phyloP scores from a whole-genome alignment of 2,888 invertebrate species.

The Pristionchus exspectatus region DNA sequence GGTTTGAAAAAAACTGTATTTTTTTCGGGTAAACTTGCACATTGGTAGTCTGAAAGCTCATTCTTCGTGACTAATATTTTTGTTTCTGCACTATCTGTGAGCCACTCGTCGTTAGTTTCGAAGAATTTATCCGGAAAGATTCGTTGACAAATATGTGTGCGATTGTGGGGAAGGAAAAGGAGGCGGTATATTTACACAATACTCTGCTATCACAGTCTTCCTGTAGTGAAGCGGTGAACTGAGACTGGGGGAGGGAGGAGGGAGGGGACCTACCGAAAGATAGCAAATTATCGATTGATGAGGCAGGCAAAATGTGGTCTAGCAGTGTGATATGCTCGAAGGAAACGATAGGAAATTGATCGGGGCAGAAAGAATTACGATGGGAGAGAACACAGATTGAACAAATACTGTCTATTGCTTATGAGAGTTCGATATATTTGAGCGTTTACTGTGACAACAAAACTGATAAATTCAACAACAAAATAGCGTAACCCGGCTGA shows the following conservation, averaged over 20 bases:
- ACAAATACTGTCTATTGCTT: background rate
- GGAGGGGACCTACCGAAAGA: background rate
- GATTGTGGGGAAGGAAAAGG: background rate
- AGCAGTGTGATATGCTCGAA: conserved; percentile 31
- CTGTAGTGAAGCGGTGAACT: conserved; percentile 22
- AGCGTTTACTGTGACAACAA: conserved; percentile 10
- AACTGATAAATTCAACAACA: conserved; percentile 3
- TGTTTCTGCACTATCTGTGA: background rate
- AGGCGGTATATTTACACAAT: conserved; percentile 1
- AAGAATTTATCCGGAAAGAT: conserved; percentile 23
- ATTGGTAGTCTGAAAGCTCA: background rate
- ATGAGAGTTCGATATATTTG: background rate
- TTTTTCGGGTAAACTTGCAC: no score
- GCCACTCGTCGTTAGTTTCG: background rate
- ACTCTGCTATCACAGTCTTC: background rate
- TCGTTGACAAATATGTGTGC: conserved; percentile 26
- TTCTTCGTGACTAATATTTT: background rate
- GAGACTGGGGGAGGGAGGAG: background rate
- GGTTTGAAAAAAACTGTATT: no score
- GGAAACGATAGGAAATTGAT: conserved; percentile 26
- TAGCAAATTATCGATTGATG: background rate
- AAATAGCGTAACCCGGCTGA: conserved; percentile 12
- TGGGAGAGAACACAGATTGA: conserved; percentile 2
- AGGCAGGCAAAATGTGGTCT: conserved; percentile 32
- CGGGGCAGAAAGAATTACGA: conserved; percentile 11